phyloP scores from a whole-genome alignment of 2,113 vertebrate genomes.

The Lepisosteus oculatus region DNA sequence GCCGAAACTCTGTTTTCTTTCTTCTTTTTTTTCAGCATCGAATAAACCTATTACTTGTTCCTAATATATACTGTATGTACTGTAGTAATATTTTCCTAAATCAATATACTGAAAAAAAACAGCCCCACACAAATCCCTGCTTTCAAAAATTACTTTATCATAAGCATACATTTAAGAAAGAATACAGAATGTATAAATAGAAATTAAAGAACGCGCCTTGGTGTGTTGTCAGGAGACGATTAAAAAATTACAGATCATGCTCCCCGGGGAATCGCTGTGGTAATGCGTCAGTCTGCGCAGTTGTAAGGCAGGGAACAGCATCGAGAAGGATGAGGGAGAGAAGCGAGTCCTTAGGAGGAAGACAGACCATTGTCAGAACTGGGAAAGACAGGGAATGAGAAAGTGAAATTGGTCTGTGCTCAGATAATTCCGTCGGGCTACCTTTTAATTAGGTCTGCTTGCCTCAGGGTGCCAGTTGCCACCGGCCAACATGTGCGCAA shows the following conservation, averaged over 20 bases:
- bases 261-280: conserved; percentile 33
- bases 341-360: conserved; percentile 49
- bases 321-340: conserved; percentile 35
- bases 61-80: too few species aligned
- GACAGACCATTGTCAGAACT: conserved; percentile 36
- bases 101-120: too few species aligned
- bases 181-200: too few species aligned
- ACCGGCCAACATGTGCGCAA: conserved; percentile 51
- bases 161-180: too few species aligned
- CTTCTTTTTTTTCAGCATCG: too few species aligned
- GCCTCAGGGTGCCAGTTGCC: conserved; percentile 56
- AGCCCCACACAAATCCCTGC: too few species aligned
- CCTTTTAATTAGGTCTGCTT: conserved; percentile 69
- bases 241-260: conserved; percentile 24
- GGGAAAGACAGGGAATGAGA: conserved; percentile 42
- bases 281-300: conserved; percentile 43
- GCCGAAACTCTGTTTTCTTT: too few species aligned
- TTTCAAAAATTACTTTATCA: too few species aligned
- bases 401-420: conserved; percentile 45
- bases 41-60: too few species aligned
- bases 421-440: conserved; percentile 64
- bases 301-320: conserved; percentile 41
- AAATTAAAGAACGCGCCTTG: too few species aligned
- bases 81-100: too few species aligned
- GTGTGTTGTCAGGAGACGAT: conserved; percentile 24